Base-by-base conservation (phyloP, 2,797 vertebrate genomes). In the Percopsis omiscomaycus region DNA sequence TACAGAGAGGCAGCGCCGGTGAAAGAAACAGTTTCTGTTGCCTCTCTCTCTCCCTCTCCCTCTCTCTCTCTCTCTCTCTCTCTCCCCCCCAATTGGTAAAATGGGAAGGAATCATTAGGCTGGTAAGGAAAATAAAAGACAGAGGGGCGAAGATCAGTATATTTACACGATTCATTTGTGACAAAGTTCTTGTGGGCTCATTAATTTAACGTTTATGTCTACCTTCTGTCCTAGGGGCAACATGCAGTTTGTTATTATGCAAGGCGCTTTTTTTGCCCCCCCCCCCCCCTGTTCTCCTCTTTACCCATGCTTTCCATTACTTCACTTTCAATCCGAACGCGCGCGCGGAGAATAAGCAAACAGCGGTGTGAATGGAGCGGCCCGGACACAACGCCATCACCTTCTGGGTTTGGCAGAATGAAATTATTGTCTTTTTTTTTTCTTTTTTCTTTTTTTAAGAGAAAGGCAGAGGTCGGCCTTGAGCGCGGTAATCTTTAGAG, bases 101-200 rank as follows among this genome's bases (percentile, higher is more conserved):
- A 93, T 92, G 79, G 74, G 64, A 74, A 77, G 78, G 83, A 84
- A 84, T 71, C 86, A 88, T 89, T 86, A 87, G 57, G 66, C 30
- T 64, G 69, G 68, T 32, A 42, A 66, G 69, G 58, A 66, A 78
- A 83, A 79, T 45, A 78, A 58, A 74, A 45, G 55, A 86, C 91
- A 94, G 94, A 93, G 89, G 83, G 91, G 92, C 92, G 92, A 94
- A 96, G 94, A 96, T 95, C 94, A 96, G 95, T 97, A 96, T 96
- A 97, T 96, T 98, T 96, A 96, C 96, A 97, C 94, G 94, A 96
- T 96, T 96, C 95, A 96, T 97, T 97, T 98, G 95, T 94, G 94
- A 94, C 94, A 94, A 88, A 90, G 94, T 95, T 98, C 88, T 96
- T 96, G 95, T 94, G 92, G 96, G 94, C 94, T 98, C 96, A 97